phyloP scores from a whole-genome alignment of 2,888 invertebrate species.

The Pedicia rivosa region DNA sequence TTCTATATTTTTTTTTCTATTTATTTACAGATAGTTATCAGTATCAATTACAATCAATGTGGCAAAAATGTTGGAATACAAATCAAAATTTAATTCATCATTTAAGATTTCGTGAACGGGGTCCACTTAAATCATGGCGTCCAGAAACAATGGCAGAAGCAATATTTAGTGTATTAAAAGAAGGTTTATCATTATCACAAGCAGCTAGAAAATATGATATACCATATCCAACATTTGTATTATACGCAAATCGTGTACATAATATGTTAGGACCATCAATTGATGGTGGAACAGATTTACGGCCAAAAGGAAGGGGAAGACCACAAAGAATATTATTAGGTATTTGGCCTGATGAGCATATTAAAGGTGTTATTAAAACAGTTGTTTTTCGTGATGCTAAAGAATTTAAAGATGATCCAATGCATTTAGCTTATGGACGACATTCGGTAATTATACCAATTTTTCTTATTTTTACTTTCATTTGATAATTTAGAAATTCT shows the following conservation, averaged over 20 bases:
- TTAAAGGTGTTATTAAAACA: slow-evolving; percentile 79
- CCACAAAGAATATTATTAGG: slow-evolving; percentile 82
- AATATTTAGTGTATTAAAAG: slow-evolving; percentile 81
- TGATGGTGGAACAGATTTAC: slow-evolving; percentile 77
- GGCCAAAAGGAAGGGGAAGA: slow-evolving; percentile 80
- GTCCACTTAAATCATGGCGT: slow-evolving; percentile 83
- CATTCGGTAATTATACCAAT: slow-evolving; percentile 36
- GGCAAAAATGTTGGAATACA: slow-evolving; percentile 93
- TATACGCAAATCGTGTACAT: slow-evolving; percentile 84
- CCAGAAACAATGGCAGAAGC: slow-evolving; percentile 93
- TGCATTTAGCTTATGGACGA: slow-evolving; percentile 39
- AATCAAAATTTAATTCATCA: slow-evolving; percentile 84
- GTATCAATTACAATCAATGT: slow-evolving; percentile 86
- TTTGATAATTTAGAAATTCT: slow-evolving; percentile 4
- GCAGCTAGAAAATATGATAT: slow-evolving; percentile 89
- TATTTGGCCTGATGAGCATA: slow-evolving; percentile 89
- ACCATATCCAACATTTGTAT: slow-evolving; percentile 85
- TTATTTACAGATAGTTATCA: slow-evolving; percentile 73
- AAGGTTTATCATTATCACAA: slow-evolving; percentile 75
- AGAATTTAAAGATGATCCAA: slow-evolving; percentile 55
- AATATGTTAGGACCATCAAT: slow-evolving; percentile 88
- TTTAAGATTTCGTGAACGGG: slow-evolving; percentile 78
- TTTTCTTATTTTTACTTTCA: slow-evolving; percentile 1
- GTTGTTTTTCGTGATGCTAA: slow-evolving; percentile 82
- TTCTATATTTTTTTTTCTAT: neutral